These are phyloP conservation scores for Danio tinwini DNA, from an alignment of 2,797 vertebrate genomes.

Conservation along the genomic window DNA sequence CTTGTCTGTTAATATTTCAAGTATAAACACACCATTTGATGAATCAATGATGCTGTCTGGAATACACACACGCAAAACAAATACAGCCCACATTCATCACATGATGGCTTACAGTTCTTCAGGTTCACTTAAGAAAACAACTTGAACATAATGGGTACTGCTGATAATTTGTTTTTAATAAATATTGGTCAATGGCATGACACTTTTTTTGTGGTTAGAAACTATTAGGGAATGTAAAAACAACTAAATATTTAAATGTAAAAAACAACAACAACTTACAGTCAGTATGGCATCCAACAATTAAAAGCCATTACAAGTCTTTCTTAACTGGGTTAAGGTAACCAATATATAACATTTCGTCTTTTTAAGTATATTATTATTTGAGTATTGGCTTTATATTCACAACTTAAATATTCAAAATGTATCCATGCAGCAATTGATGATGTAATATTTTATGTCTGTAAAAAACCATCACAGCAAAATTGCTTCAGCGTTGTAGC, in stretches of 20 bases:
- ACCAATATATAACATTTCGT: no score
- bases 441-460: no score
- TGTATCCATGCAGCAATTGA: no score
- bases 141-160: background rate
- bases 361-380: no score
- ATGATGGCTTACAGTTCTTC: background rate
- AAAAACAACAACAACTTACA: background rate
- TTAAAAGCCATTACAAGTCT: background rate
- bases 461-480: no score
- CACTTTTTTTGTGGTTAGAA: background rate
- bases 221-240: no score
- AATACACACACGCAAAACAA: background rate
- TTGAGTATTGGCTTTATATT: no score
- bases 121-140: background rate
- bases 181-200: background rate
- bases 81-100: constrained; percentile 15
- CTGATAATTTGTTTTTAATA: background rate
- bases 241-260: no score
- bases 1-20: constrained; percentile 5
- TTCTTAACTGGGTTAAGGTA: no score
- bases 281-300: background rate
- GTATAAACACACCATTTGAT: background rate
- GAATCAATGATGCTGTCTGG: constrained; percentile 2
- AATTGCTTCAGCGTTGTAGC: no score
- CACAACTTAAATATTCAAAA: no score